Evolutionary conservation across 2,113 vertebrate species (phyloP).

Genomic region (Amphiprion percula): DNA sequence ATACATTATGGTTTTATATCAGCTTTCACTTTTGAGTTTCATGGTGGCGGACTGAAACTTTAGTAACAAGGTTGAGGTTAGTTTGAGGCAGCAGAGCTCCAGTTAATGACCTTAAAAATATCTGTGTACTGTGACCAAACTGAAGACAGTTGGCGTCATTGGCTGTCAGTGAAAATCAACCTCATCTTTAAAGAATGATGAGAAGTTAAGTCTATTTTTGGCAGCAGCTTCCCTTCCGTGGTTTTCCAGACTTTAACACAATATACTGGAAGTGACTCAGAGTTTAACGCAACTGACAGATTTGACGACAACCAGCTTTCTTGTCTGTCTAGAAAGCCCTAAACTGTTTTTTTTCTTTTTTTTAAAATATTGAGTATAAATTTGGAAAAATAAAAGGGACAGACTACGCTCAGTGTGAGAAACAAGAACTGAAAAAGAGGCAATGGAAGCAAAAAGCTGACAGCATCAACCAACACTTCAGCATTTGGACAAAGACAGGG

Average conservation of each 20-base stretch:
- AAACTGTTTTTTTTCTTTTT: not conserved
- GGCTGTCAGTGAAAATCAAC: conserved; percentile 61
- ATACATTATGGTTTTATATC: conserved; percentile 50
- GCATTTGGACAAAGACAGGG: conserved; percentile 75
- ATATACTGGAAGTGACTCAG: conserved; percentile 3
- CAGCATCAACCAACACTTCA: conserved; percentile 52
- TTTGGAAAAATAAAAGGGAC: conserved; percentile 2
- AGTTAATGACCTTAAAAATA: conserved; percentile 17
- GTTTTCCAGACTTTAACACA: conserved; percentile 33
- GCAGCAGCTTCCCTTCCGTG: conserved; percentile 42
- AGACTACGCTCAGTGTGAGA: not conserved
- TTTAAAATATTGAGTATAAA: not conserved
- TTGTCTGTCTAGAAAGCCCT: not conserved
- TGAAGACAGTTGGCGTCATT: conserved; percentile 54
- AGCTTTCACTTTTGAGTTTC: conserved; percentile 49
- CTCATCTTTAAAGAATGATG: conserved; percentile 44
- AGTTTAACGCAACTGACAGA: conserved; percentile 17
- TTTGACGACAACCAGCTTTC: conserved; percentile 24
- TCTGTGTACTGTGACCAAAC: conserved; percentile 44
- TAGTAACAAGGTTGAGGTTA: conserved; percentile 37
- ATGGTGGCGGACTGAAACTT: conserved; percentile 37
- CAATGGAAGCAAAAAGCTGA: conserved; percentile 28
- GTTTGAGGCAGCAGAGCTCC: conserved; percentile 18
- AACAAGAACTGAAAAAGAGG: conserved; percentile 31
- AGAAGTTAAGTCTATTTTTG: conserved; percentile 24